Base-by-base conservation (phyloP, 2,888 invertebrate genomes). In the Sceliomorpha sp. region DNA sequence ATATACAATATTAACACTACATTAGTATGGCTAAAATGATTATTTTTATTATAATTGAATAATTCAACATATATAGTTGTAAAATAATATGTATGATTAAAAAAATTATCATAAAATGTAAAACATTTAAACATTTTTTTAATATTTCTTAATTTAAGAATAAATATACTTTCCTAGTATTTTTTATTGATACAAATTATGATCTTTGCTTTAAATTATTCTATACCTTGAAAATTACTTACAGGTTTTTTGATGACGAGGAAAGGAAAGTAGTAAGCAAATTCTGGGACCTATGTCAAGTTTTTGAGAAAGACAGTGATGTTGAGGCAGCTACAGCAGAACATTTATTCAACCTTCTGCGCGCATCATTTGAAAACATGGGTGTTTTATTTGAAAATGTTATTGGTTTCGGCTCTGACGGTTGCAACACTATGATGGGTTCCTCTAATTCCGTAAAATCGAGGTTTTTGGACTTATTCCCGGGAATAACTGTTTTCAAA, bases 341-440 rank as follows among this genome's bases (percentile, higher is more conserved):
- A 24, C 15, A 17, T 27, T 36, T 47, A n/a, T 39, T 9, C 14
- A 29, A 58, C 4, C 27, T 26, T 8, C 14, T 58, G 10, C 4
- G 36, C 12, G 10, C 26, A 24, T 58, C 62, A 2, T 67, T 74
- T 34, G 55, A 56, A 13, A 55, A 72, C 53, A 31, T 62, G 14
- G 26, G 29, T 10, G 48, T 72, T 8, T 44, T 58, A 8, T 64
- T 71, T 24, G 37, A 72, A 7, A 77, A 79, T 44, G 70, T 80
- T 4, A 73, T 80, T 44, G 79, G 82, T 1, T 82, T 80, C 53
- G 72, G 42, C 12, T 72, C 63, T 10, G 73, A 74, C 17, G 72
- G 64, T 2, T 76, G 75, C 31, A 74, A 70, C 42, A 64, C 69
- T 1, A 74, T 70, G 74, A 76, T 80, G 71, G 81, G 80, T 4